Evolutionary conservation across 1,140 invertebrate genomes (phyloP).

Genomic region (Pseudomyrmex flavicornis): DNA sequence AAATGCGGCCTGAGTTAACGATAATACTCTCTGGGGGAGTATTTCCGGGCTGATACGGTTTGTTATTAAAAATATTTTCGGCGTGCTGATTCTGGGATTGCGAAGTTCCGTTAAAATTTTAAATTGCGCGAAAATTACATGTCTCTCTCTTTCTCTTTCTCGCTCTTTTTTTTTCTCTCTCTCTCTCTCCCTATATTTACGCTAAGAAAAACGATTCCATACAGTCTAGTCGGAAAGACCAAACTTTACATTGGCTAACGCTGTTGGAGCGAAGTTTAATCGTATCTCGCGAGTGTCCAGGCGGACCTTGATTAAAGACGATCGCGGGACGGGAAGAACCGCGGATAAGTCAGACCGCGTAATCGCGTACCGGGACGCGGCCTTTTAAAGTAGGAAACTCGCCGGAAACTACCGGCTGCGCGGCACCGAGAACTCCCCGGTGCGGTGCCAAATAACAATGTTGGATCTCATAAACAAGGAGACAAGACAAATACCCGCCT

Average conservation of each 20-base stretch:
- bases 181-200: neutral
- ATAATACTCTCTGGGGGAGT: conserved; percentile 48
- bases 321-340: conserved; percentile 66
- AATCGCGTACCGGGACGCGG: conserved; percentile 76
- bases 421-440: conserved; percentile 80
- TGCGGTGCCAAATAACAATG: conserved; percentile 86
- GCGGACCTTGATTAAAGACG: conserved; percentile 70
- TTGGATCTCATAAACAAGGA: conserved; percentile 86
- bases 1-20: conserved; percentile 66
- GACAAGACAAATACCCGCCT: conserved; percentile 86
- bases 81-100: conserved; percentile 2
- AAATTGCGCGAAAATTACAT: too few species aligned
- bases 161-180: too few species aligned
- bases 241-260: conserved; percentile 34
- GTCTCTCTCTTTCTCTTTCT: too few species aligned
- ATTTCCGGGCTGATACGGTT: neutral
- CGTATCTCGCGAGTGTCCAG: conserved; percentile 15
- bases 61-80: conserved; percentile 68
- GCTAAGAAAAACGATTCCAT: conserved; percentile 18
- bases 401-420: conserved; percentile 81
- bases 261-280: conserved; percentile 33
- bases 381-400: conserved; percentile 85
- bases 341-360: conserved; percentile 70
- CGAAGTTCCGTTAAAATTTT: conserved; percentile 6
- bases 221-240: neutral